These are phyloP conservation scores for Cyclophora punctaria DNA, from an alignment of 2,888 invertebrate species.

Conservation along the genomic window DNA sequence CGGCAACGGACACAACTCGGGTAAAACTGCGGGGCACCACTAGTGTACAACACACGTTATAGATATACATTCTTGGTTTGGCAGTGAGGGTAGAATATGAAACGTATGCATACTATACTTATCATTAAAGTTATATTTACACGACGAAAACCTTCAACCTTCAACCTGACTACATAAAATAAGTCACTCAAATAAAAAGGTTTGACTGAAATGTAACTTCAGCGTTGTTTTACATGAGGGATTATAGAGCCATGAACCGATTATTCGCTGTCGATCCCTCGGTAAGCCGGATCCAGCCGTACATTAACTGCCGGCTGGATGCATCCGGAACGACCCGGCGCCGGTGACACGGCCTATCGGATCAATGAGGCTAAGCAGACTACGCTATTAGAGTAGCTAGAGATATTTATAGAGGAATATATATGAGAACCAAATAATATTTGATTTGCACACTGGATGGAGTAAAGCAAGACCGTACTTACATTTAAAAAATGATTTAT, in stretches of 20 bases:
- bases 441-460: no score
- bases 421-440: no score
- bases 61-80: no score
- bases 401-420: no score
- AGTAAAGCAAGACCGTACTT: no score
- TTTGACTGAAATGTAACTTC: slow-evolving; percentile 40
- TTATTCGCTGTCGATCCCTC: slow-evolving; percentile 50
- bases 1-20: no score
- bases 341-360: slow-evolving; percentile 2
- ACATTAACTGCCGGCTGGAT: slow-evolving; percentile 22
- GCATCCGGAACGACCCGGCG: slow-evolving; percentile 10
- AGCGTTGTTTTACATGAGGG: slow-evolving; percentile 54
- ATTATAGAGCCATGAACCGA: slow-evolving; percentile 59
- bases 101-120: background rate
- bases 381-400: no score
- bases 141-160: background rate
- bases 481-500: no score
- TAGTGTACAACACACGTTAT: no score
- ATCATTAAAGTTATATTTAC: background rate
- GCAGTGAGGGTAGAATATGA: no score
- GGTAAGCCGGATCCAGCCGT: slow-evolving; percentile 53
- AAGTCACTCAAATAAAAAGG: slow-evolving; percentile 27
- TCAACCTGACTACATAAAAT: slow-evolving; percentile 3
- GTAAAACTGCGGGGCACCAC: no score
- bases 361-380: slow-evolving; percentile 1